Evolutionary conservation across 1,140 invertebrate genomes (phyloP).

Genomic region (Drosophila rufa): DNA sequence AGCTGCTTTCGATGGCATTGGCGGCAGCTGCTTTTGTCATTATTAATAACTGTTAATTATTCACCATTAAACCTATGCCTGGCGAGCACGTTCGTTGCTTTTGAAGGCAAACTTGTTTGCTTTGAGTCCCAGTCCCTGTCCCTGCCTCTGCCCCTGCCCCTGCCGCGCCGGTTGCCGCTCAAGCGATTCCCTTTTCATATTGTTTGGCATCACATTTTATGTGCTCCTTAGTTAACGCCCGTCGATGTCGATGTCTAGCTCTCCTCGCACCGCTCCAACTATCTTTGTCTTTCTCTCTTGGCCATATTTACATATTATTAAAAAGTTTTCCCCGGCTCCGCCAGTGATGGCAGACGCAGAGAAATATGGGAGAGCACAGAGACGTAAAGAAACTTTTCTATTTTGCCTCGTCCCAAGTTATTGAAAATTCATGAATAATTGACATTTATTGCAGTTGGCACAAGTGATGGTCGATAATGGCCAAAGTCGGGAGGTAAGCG

Average conservation of each 20-base stretch:
- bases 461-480: conserved; percentile 80
- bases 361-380: conserved; percentile 19
- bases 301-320: conserved; percentile 82
- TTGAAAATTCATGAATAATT: conserved; percentile 83
- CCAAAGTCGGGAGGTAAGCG: conserved; percentile 27
- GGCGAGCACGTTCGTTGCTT: conserved; percentile 48
- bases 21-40: conserved; percentile 82
- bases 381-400: conserved; percentile 67
- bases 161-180: conserved; percentile 35
- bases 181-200: conserved; percentile 71
- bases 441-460: conserved; percentile 83
- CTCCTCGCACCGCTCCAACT: conserved; percentile 7
- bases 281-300: conserved; percentile 40
- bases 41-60: conserved; percentile 85
- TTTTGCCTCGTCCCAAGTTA: conserved; percentile 72
- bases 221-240: conserved; percentile 76
- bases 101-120: conserved; percentile 27
- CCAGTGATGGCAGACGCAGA: conserved; percentile 13
- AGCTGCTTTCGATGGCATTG: conserved; percentile 49
- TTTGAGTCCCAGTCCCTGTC: neutral
- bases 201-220: conserved; percentile 76
- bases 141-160: neutral
- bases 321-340: conserved; percentile 70
- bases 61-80: conserved; percentile 78
- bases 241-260: conserved; percentile 25